Base-by-base conservation (phyloP, 1,140 invertebrate species). In the Cydia fagiglandana region DNA sequence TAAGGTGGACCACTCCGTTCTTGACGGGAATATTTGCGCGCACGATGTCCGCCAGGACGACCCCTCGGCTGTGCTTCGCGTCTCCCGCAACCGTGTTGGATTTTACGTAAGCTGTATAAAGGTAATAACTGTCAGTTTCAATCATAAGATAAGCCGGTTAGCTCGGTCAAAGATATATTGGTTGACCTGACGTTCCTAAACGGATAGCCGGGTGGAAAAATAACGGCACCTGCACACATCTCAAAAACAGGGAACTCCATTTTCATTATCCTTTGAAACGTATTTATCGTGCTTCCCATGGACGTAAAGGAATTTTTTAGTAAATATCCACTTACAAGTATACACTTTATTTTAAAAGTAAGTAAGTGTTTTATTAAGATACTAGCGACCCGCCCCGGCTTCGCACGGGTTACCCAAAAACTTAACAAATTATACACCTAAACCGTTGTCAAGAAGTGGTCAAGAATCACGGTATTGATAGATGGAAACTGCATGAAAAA, bases 1-100 rank as follows among this genome's bases (percentile, higher is more conserved):
- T 98, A 30, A 99, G 94, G 93, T 99, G 98, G 2, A 98, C 95
- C 0, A 98, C 97, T 10, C 98, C 98, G 86, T 98, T 98, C 84
- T 95, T 95, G 4, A 98, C 97, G 0, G 98, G 97, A 80, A 99
- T 98, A 90, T 99, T 98, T n/a, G 96, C 96, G 88, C 96, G 96
- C 1, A 98, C 95, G 76, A 99, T 97, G 88, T 98, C 96, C 3
- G 97, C 96, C 20, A 98, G 83, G 4, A 98, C 97, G 5, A 97
- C 96, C 13, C 97, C 98, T 38, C 95, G 94, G 0, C 95, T 94
- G 86, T 98, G 97, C 75, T 94, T 95, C 1, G 94, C 87, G 83
- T 97, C 96, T 10, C 96, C 96, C n/a, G 96, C 88, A 6, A 97
- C 88, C 0, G 97, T 98, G 87, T 98, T 96, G 34, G 97, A 98